phyloP scores from a whole-genome alignment of 2,113 vertebrate species.

The Melanostigma gelatinosum region DNA sequence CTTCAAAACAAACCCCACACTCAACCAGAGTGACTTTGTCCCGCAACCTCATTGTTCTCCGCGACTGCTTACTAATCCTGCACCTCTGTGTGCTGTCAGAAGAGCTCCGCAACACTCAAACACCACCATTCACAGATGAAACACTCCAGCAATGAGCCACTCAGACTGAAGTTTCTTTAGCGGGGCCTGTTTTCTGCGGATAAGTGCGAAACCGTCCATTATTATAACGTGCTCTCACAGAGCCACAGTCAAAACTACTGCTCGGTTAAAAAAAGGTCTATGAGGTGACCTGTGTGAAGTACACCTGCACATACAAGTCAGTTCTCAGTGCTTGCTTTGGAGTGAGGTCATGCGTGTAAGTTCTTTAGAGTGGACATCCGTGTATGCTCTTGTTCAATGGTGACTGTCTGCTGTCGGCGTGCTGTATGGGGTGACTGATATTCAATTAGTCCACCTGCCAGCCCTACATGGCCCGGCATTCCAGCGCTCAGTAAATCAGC shows the following conservation, averaged over 20 bases:
- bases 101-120: constrained; percentile 36
- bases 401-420: constrained; percentile 46
- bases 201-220: constrained; percentile 66
- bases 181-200: constrained; percentile 66
- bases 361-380: not conserved
- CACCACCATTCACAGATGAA: constrained; percentile 35
- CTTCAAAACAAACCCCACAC: constrained; percentile 19
- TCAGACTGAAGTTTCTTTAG: constrained; percentile 71
- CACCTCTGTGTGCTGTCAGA: constrained; percentile 39
- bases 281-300: constrained; percentile 10
- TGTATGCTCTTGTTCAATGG: constrained; percentile 10
- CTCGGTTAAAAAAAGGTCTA: constrained; percentile 24
- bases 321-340: not conserved
- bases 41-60: constrained; percentile 53
- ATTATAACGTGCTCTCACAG: constrained; percentile 55
- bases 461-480: constrained; percentile 58
- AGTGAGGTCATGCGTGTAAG: constrained; percentile 19
- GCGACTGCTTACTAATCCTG: constrained; percentile 42
- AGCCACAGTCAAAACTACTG: constrained; percentile 57
- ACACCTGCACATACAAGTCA: constrained; percentile 16
- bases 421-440: constrained; percentile 61
- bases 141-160: constrained; percentile 48
- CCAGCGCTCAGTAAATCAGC: constrained; percentile 68
- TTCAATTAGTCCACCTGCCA: constrained; percentile 75
- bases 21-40: constrained; percentile 37